A percentile compares a stretch with the other conserved stretches of the same genome.
Evolutionary conservation across 2,113 vertebrate genomes (phyloP).

Genomic region (Chinchilla lanigera): DNA sequence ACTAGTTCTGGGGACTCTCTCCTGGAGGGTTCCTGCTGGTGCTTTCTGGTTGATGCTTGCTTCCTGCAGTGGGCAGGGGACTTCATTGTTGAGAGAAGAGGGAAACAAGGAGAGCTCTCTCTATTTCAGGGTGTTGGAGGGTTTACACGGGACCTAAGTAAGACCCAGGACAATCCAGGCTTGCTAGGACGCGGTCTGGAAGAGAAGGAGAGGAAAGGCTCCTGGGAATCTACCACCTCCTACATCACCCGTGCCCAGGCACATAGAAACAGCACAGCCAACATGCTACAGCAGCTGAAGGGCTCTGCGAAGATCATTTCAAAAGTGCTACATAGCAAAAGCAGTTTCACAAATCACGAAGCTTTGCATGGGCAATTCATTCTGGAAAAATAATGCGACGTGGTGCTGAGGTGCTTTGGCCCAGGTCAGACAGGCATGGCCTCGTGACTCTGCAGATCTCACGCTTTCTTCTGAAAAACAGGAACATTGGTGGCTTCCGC

Average conservation of each 20-base stretch:
- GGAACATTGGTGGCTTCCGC: background rate
- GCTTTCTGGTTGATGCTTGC: background rate
- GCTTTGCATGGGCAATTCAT: background rate
- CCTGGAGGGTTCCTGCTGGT: background rate
- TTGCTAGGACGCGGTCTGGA: background rate
- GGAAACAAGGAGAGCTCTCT: background rate
- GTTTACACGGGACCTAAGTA: background rate
- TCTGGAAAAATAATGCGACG: background rate
- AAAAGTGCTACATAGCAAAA: background rate
- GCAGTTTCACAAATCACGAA: background rate
- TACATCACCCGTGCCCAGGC: background rate
- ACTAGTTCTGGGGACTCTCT: background rate
- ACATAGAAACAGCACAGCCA: background rate
- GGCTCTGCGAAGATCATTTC: background rate
- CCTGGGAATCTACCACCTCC: background rate
- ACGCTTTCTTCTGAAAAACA: background rate
- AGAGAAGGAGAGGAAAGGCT: background rate
- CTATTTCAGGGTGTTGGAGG: background rate
- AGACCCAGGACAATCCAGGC: background rate
- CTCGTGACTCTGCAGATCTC: background rate
- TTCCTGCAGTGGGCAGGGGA: background rate
- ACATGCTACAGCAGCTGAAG: background rate
- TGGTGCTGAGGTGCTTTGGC: background rate
- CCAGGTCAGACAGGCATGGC: background rate
- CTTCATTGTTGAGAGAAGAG: background rate